Percentiles rank a stretch among this genome's conserved stretches.
Evolutionary conservation across 2,888 invertebrate species (phyloP).

Genomic region (Encarsia formosa): DNA sequence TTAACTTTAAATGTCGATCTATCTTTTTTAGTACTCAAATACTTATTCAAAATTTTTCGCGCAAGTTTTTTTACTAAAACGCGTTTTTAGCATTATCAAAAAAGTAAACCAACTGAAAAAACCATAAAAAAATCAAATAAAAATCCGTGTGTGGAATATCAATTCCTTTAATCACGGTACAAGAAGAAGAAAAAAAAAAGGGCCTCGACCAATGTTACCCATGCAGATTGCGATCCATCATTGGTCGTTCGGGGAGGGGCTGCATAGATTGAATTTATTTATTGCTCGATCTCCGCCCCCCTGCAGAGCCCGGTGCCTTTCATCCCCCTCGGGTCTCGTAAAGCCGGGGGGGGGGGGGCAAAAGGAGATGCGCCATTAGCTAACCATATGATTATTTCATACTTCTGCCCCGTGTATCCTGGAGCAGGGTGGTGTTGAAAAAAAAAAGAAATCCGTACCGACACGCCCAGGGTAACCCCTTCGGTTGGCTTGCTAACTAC

Average conservation of each 20-base stretch:
- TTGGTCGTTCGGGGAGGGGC: slow-evolving; percentile 43
- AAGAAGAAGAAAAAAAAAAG: background rate
- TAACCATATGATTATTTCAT: slow-evolving; percentile 53
- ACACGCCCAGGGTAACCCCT: slow-evolving; percentile 31
- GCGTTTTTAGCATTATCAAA: too few relatives aligned
- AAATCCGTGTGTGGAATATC: too few relatives aligned
- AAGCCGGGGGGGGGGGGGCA: slow-evolving; percentile 4
- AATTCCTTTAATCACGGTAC: background rate
- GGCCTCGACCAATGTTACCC: background rate
- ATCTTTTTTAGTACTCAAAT: too few relatives aligned
- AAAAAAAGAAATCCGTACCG: too few relatives aligned
- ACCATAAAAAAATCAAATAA: too few relatives aligned
- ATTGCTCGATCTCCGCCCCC: slow-evolving; percentile 34
- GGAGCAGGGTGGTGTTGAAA: too few relatives aligned
- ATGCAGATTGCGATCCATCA: slow-evolving; percentile 47
- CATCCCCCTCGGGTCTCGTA: background rate
- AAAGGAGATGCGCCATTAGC: slow-evolving; percentile 44
- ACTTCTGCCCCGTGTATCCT: too few relatives aligned
- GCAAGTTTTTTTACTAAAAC: too few relatives aligned
- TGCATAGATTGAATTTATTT: slow-evolving; percentile 51
- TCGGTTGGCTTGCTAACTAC: too few relatives aligned
- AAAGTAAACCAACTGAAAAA: too few relatives aligned
- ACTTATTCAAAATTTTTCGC: too few relatives aligned
- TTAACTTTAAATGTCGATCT: too few relatives aligned
- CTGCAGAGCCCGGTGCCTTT: slow-evolving; percentile 1